Conservation (phyloP, 1,140 invertebrate species). For the Eurosta solidaginis region DNA sequence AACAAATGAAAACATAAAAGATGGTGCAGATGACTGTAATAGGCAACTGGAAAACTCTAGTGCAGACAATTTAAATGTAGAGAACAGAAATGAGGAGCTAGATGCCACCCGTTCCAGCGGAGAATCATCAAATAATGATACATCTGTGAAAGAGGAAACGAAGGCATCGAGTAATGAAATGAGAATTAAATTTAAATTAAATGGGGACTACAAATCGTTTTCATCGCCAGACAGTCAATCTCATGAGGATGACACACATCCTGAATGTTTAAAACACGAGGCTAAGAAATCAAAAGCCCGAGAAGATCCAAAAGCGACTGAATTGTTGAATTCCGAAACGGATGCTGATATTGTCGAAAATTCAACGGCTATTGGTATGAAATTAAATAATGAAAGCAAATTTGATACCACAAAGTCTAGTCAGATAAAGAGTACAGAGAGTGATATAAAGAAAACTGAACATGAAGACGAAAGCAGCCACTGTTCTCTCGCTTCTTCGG, state of each 20-base stretch:
- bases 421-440: not conserved
- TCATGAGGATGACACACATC: not conserved
- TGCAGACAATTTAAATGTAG: not conserved
- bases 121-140: not conserved
- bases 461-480: slow-evolving; percentile 31
- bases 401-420: not conserved
- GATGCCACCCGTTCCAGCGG: not conserved
- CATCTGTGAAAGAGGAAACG: not conserved
- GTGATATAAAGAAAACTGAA: not conserved
- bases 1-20: not conserved
- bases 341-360: not conserved
- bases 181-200: not conserved
- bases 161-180: not conserved
- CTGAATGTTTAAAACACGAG: not conserved
- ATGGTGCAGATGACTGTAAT: not conserved
- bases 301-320: not conserved
- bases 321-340: not conserved
- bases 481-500: slow-evolving; percentile 18
- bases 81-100: not conserved
- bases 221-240: not conserved
- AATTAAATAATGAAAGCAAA: no score
- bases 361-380: no score
- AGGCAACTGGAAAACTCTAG: not conserved
- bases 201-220: not conserved
- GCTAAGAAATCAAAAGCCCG: not conserved